Evolutionary conservation across 2,113 vertebrate genomes (phyloP).

Genomic region (Burhinus oedicnemus): DNA sequence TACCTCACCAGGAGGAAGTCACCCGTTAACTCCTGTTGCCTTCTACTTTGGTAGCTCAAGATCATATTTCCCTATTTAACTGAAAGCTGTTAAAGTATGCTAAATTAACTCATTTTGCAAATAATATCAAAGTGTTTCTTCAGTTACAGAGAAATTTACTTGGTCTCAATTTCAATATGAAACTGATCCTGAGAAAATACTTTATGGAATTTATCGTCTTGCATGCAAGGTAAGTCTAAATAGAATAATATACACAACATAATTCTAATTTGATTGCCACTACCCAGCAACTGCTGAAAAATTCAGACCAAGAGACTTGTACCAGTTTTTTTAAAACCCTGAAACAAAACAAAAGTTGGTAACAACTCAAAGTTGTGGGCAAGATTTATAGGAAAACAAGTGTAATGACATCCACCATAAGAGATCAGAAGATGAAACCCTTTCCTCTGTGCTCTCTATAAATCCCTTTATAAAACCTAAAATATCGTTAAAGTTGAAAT

Average conservation of each 20-base stretch:
- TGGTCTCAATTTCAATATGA: neutral
- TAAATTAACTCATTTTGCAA: neutral
- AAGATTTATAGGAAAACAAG: neutral
- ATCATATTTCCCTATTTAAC: neutral
- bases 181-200: neutral
- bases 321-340: neutral
- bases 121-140: neutral
- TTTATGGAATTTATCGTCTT: neutral
- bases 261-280: neutral
- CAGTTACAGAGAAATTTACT: neutral
- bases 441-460: neutral
- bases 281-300: neutral
- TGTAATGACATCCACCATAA: neutral
- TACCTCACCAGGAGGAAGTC: neutral
- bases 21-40: neutral
- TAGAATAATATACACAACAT: neutral
- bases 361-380: neutral
- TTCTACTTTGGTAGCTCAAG: neutral
- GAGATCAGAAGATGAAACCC: neutral
- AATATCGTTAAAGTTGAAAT: neutral
- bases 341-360: neutral
- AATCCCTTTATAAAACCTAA: neutral
- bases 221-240: neutral
- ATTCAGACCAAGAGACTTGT: neutral
- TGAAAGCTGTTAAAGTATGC: neutral